Percentiles rank a stretch among this genome's conserved stretches.
These are phyloP conservation scores for Imbricaverruca yamaguchii DNA, from an alignment of 2,888 invertebrate genomes.

Conservation along the genomic window DNA sequence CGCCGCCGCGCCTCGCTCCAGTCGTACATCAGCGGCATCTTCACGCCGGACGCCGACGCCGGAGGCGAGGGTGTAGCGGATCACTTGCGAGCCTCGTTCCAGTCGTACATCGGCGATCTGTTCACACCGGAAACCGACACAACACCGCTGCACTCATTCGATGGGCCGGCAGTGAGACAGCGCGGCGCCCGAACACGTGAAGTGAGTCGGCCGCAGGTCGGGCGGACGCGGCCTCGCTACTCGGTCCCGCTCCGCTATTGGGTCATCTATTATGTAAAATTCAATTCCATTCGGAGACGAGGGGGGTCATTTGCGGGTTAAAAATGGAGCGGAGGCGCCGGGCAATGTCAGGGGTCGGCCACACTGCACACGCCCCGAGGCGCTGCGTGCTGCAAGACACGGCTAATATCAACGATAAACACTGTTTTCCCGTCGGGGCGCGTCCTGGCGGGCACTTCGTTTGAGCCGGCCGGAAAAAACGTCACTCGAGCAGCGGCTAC, in stretches of 20 bases:
- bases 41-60: neutral
- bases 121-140: neutral
- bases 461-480: neutral
- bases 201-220: neutral
- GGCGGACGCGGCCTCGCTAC: neutral
- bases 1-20: too few relatives aligned
- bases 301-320: conserved; percentile 14
- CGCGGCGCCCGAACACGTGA: neutral
- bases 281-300: conserved; percentile 14
- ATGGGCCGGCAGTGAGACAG: neutral
- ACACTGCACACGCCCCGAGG: neutral
- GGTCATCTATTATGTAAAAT: conserved; percentile 18
- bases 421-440: neutral
- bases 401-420: neutral
- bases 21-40: neutral
- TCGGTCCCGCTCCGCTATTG: neutral
- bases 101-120: neutral
- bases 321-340: conserved; percentile 5
- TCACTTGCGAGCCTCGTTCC: too few relatives aligned
- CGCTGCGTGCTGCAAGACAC: neutral
- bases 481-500: neutral
- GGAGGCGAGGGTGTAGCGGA: neutral
- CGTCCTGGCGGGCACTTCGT: neutral
- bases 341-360: neutral
- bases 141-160: neutral